Percentiles rank a stretch among this genome's conserved stretches.
Conservation (phyloP, 2,113 vertebrate species). For the Planiliza haematocheilus region DNA sequence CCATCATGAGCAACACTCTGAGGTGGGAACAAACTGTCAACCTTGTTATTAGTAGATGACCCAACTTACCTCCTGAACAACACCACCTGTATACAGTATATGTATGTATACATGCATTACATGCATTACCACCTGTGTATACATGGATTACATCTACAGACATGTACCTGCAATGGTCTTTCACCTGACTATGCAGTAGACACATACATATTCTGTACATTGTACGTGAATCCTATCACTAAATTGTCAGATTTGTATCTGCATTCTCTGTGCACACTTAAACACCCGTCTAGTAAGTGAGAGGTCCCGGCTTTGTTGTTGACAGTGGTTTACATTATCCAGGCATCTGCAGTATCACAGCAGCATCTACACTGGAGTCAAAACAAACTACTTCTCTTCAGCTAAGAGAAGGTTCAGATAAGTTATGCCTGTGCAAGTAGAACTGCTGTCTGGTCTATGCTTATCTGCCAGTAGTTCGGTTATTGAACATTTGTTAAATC, state of each 20-base stretch:
- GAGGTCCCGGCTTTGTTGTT: conserved; percentile 31
- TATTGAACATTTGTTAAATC: conserved; percentile 8
- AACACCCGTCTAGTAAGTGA: conserved; percentile 1
- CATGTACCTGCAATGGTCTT: neutral
- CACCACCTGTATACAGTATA: too few species aligned
- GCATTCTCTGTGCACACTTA: neutral
- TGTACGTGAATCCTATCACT: too few species aligned
- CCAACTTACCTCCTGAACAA: neutral
- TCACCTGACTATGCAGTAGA: neutral
- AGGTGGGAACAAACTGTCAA: neutral
- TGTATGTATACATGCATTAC: conserved; percentile 7
- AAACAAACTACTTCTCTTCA: conserved; percentile 6
- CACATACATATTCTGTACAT: neutral
- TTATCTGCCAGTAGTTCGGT: neutral
- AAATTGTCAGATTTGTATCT: conserved; percentile 4
- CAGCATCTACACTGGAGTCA: conserved; percentile 27
- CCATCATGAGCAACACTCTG: neutral
- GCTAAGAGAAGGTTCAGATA: neutral
- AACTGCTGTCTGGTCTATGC: conserved; percentile 29
- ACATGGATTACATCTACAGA: conserved; percentile 13
- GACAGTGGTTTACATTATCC: neutral
- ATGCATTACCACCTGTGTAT: too few species aligned
- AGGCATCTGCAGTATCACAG: conserved; percentile 21
- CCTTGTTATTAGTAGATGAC: neutral
- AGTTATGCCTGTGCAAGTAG: too few species aligned